phyloP scores from a whole-genome alignment of 1,140 invertebrate species.

The Colletes gigas region DNA sequence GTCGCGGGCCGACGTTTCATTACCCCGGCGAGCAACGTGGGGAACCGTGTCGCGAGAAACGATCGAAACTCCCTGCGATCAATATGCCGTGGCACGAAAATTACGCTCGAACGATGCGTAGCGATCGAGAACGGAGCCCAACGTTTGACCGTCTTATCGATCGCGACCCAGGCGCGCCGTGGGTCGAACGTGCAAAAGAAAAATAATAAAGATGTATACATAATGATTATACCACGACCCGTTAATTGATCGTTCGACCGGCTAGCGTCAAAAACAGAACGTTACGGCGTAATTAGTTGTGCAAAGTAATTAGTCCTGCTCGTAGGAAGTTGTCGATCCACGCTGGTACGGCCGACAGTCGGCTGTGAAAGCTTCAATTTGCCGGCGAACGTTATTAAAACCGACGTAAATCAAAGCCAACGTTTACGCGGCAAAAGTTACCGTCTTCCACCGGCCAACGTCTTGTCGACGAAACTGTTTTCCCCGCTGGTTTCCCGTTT shows the following conservation, averaged over 20 bases:
- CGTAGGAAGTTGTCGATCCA: not conserved
- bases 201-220: not conserved
- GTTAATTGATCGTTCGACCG: not conserved
- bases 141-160: not conserved
- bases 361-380: not conserved
- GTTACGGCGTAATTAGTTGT: slow-evolving; percentile 9
- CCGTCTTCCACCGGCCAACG: not conserved
- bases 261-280: not conserved
- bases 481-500: not conserved
- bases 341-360: not conserved
- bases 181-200: not conserved
- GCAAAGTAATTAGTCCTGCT: slow-evolving; percentile 25
- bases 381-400: not conserved
- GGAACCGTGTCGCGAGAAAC: too few relatives aligned
- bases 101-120: too few relatives aligned
- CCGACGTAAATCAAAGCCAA: not conserved
- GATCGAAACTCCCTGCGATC: too few relatives aligned
- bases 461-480: not conserved
- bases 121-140: too few relatives aligned
- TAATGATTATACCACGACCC: not conserved
- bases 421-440: not conserved
- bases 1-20: not conserved
- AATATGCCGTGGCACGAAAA: too few relatives aligned
- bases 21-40: not conserved
- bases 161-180: not conserved